phyloP scores from a whole-genome alignment of 2,113 vertebrate species.

The Rhea pennata region DNA sequence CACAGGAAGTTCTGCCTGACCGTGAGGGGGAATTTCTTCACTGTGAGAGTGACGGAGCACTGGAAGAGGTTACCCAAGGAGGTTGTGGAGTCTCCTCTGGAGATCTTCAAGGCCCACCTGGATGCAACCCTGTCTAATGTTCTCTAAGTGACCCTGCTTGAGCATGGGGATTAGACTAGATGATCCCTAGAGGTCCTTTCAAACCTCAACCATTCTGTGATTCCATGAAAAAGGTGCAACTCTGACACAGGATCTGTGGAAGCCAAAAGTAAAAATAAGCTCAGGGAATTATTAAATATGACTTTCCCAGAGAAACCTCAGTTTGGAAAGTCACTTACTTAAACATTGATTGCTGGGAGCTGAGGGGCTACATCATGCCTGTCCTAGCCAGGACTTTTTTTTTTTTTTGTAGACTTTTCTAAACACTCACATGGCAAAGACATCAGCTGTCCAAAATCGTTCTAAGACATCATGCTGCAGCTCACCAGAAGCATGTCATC shows the following conservation, averaged over 20 bases:
- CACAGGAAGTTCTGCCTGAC: too few relatives aligned
- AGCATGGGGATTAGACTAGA: too few relatives aligned
- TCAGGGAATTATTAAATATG: not conserved
- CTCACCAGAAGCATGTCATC: not conserved
- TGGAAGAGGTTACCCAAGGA: too few relatives aligned
- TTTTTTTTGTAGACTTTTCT: not conserved
- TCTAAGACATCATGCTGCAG: not conserved
- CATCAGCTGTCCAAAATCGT: not conserved
- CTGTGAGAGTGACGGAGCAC: too few relatives aligned
- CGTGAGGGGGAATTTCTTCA: too few relatives aligned
- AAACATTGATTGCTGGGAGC: not conserved
- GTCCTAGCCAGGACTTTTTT: not conserved
- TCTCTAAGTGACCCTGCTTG: too few relatives aligned
- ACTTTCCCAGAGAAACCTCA: too few relatives aligned
- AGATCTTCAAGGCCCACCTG: too few relatives aligned
- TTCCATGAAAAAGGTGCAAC: not conserved
- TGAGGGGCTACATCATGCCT: not conserved
- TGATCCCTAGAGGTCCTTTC: too few relatives aligned
- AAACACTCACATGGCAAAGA: rapidly evolving
- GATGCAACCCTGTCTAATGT: too few relatives aligned
- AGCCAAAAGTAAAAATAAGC: not conserved
- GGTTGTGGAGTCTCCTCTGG: too few relatives aligned
- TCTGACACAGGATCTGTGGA: not conserved
- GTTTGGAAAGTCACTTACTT: not conserved
- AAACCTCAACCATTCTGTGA: too few relatives aligned